Evolutionary conservation across 2,113 vertebrate genomes (phyloP), one percentile per base, ranked within the genome.

Genomic region (Telmatochromis sp.): DNA sequence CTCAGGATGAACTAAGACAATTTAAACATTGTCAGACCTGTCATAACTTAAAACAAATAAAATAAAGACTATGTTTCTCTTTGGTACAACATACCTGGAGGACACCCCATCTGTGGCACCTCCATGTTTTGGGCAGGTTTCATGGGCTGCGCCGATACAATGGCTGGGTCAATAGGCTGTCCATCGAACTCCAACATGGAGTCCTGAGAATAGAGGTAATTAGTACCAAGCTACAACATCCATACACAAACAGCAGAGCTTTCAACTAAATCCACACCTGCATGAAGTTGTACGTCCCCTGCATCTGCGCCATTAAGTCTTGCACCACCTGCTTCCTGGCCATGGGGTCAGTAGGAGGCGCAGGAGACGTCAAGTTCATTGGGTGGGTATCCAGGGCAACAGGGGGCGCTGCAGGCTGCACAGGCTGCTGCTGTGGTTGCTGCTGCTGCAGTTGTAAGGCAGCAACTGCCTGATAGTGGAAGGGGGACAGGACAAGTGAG

Each of bases 291-390:
- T 99, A 99, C 0, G 98, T 98, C 47, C 98, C 98, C 94, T 99
- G 98, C 98, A 99, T 98, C 93, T 99, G 98, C 6, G 98, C 98
- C 98, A 99, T 99, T 47, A 99, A 97, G 94, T 99, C 98, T 94
- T 99, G 98, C 89, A 99, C 98, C 90, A 97, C 97, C 94, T 98
- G 98, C 86, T 98, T 98, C 92, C 98, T 97, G 87, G 97, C 96
- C 82, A 98, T 89, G 19, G 98, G 98, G 93, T 99, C 98, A 85
- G 97, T 94, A n/a, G 97, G 96, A 57, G 98, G 97, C 33, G 96
- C 96, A 68, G 97, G 97, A 86, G 98, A 95, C 86, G 97, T 96
- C 4, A 96, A 80, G 88, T 93, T 95, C 92, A 98, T 87, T 4
- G 97, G 81, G 79, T 98, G 98, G 85, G 97, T 95, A 93, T 99